Evolutionary conservation across 2,888 invertebrate species (phyloP), one percentile per base, ranked within the genome.

Genomic region (Tachina lurida): DNA sequence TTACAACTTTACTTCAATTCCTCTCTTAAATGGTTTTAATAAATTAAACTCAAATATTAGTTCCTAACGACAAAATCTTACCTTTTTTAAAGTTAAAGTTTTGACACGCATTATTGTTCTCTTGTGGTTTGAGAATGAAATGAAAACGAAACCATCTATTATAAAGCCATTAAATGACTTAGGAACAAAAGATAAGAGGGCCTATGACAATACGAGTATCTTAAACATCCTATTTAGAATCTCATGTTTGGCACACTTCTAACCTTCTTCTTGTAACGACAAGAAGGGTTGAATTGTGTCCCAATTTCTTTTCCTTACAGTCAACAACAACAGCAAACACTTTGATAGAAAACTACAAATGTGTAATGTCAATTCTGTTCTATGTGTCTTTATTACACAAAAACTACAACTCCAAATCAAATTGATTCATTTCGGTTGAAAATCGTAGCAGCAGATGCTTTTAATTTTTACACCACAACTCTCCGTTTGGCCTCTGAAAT

Each of bases 401-500:
- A 70, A 65, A 45, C 49, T 75, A 75, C 54, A 83, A 83, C 86
- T 86, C 71, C 83, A 82, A 82, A 74, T 85, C 88, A 89, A 91
- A 91, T 90, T 88, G 91, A 90, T 90, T 91, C 90, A 88, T 88
- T 89, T 88, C 88, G 87, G 87, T 76, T 52, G 56, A 67, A 84
- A 74, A 67, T 74, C 74, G 74, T 60, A 41, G 86, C 81, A 87
- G 90, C 90, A 90, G 90, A 89, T 90, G 91, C 90, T 90, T 87
- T 84, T 58, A 81, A 62, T 68, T 84, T 56, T 68, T 75, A 67
- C 56, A 54, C 63, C 70, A 54, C 74, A 60, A 52, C 49, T 73
- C 71, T 63, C 56, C 47, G 41, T 60, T 68, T 17, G 52, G 19
- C 54, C 22, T 39, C 41, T 62, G 54, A 62, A 52, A 43, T 31